Percentiles rank a stretch among this genome's conserved stretches.
phyloP scores from a whole-genome alignment of 2,888 invertebrate genomes.

The Odiellus spinosus region DNA sequence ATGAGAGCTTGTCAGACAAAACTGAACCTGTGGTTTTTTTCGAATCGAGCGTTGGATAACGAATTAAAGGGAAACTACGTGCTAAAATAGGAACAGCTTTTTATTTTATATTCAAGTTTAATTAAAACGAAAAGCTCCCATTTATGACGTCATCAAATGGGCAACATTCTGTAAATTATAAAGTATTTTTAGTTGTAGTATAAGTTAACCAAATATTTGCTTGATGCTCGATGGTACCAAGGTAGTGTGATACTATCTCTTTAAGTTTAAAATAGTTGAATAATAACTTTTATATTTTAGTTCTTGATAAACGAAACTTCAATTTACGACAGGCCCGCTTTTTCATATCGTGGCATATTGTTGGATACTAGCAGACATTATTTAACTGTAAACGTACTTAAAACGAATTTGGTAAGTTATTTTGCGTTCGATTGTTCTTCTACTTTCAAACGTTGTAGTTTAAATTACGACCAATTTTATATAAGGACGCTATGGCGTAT shows the following conservation, averaged over 20 bases:
- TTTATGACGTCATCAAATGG: no score
- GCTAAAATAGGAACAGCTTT: no score
- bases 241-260: background rate
- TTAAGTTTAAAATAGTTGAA: background rate
- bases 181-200: no score
- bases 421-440: conserved; percentile 12
- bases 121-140: no score
- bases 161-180: no score
- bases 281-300: conserved; percentile 36
- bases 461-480: background rate
- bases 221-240: background rate
- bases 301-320: conserved; percentile 47
- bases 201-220: background rate
- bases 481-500: conserved; percentile 66
- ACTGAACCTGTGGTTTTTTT: no score
- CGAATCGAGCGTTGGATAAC: no score
- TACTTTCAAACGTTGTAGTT: no score
- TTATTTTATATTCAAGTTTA: no score
- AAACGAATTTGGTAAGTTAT: conserved; percentile 32
- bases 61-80: no score
- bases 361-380: conserved; percentile 77
- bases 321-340: conserved; percentile 60
- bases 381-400: conserved; percentile 47
- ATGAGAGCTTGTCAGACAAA: no score
- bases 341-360: conserved; percentile 62